Evolutionary conservation across 2,797 vertebrate species (phyloP).

Genomic region (Artibeus jamaicensis): DNA sequence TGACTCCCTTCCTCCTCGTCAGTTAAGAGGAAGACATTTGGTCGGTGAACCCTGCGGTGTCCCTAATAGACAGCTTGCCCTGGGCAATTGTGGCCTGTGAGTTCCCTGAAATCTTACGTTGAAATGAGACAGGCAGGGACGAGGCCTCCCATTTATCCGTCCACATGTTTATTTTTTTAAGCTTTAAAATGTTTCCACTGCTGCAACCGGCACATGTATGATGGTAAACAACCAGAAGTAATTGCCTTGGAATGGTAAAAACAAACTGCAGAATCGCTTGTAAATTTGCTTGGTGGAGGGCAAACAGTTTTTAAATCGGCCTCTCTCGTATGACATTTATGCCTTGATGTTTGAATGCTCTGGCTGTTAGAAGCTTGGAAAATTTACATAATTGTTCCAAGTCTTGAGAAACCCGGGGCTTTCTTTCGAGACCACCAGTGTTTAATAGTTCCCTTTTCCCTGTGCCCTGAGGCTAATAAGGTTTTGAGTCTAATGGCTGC

Average conservation of each 20-base stretch:
- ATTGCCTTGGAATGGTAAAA: constrained; percentile 61
- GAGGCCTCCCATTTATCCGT: background rate
- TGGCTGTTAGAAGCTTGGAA: constrained; percentile 61
- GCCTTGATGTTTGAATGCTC: constrained; percentile 61
- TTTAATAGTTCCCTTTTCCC: constrained; percentile 50
- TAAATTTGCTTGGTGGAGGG: constrained; percentile 64
- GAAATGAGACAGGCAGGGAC: background rate
- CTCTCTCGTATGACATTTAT: constrained; percentile 70
- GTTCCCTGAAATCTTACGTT: background rate
- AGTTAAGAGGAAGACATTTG: background rate
- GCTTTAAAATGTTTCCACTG: background rate
- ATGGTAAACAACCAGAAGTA: constrained; percentile 70
- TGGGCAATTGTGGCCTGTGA: background rate
- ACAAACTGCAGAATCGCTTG: constrained; percentile 57
- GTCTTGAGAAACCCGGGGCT: constrained; percentile 30
- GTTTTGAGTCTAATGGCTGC: constrained; percentile 34
- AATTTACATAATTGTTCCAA: constrained; percentile 70
- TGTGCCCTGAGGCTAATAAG: constrained; percentile 2
- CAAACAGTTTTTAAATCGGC: constrained; percentile 73
- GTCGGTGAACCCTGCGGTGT: background rate
- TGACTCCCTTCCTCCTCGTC: background rate
- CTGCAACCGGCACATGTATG: constrained; percentile 37
- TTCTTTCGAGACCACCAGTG: constrained; percentile 54
- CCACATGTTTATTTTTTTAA: constrained; percentile 19
- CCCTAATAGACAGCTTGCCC: background rate